phyloP scores from a whole-genome alignment of 30 jellyfish, hydroid and myxozoan species.

The Catostylus mosaicus region DNA sequence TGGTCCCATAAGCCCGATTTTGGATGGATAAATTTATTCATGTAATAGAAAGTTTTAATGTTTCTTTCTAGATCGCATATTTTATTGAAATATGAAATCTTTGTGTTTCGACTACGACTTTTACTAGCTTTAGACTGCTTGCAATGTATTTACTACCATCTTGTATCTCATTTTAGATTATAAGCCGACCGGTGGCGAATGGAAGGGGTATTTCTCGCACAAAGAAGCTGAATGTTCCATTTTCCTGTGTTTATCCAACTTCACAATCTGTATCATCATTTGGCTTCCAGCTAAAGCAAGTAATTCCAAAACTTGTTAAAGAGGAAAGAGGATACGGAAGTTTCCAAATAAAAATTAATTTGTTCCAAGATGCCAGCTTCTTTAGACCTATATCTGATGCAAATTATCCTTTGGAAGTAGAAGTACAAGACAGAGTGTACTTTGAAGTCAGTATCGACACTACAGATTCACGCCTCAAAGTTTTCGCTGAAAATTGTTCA shows the following conservation, averaged over 20 bases:
- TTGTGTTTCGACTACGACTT: too few species aligned
- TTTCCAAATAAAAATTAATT: constrained; percentile 56
- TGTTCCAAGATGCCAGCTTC: constrained; percentile 62
- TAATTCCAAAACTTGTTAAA: constrained; percentile 63
- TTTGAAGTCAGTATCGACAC: constrained; percentile 80
- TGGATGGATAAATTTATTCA: too few species aligned
- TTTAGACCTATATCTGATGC: constrained; percentile 27
- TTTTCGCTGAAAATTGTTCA: constrained; percentile 85
- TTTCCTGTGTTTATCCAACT: constrained; percentile 88
- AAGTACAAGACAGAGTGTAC: constrained; percentile 79
- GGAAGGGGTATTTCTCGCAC: constrained; percentile 44
- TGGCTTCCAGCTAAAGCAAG: constrained; percentile 74
- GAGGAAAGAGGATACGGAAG: constrained; percentile 87
- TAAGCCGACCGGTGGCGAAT: constrained; percentile 48
- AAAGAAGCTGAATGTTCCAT: constrained; percentile 65
- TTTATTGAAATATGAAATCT: too few species aligned
- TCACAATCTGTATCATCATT: constrained; percentile 75
- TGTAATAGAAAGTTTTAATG: too few species aligned
- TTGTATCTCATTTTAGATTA: constrained; percentile 44
- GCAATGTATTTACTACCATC: too few species aligned
- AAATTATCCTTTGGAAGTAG: constrained; percentile 73
- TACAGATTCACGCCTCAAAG: constrained; percentile 65
- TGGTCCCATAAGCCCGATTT: too few species aligned
- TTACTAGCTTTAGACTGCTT: too few species aligned
- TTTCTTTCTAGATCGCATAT: neutral